These are phyloP conservation scores for Adelognathus sp. DNA, from an alignment of 2,888 invertebrate genomes.

Conservation along the genomic window DNA sequence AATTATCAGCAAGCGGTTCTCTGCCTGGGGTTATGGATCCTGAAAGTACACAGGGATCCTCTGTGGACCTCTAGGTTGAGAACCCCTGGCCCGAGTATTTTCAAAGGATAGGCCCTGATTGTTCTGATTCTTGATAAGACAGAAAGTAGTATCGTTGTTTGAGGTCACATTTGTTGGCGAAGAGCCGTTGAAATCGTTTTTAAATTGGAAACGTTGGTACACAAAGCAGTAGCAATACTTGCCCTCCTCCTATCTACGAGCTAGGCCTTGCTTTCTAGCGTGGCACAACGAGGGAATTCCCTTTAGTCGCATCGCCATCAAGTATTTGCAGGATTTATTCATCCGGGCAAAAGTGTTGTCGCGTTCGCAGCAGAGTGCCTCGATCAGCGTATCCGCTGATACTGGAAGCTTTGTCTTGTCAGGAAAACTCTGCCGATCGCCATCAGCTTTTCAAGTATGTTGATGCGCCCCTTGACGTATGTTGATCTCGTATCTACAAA, in stretches of 20 bases:
- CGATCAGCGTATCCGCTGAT: constrained; percentile 3
- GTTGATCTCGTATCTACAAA: constrained; percentile 4
- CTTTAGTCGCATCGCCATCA: not conserved
- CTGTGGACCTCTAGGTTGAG: too few species aligned
- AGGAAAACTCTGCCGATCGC: not conserved
- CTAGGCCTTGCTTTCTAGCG: too few species aligned
- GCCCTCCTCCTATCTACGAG: not conserved
- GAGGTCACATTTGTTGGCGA: too few species aligned
- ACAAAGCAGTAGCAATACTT: not conserved
- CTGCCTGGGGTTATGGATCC: too few species aligned
- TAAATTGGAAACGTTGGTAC: too few species aligned
- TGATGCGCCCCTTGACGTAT: constrained; percentile 1
- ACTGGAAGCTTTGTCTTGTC: constrained; percentile 14
- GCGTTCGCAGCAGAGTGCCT: not conserved
- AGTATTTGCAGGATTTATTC: not conserved
- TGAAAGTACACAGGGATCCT: too few species aligned
- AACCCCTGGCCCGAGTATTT: too few species aligned
- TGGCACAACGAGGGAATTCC: not conserved
- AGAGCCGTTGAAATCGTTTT: too few species aligned
- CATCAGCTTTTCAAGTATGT: not conserved
- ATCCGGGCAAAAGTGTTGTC: not conserved
- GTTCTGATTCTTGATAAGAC: too few species aligned
- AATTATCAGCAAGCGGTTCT: too few species aligned
- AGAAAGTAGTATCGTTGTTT: too few species aligned
- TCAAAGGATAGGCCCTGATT: too few species aligned